phyloP scores from a whole-genome alignment of 2,797 vertebrate species.

The Gymnopithys bicolor region DNA sequence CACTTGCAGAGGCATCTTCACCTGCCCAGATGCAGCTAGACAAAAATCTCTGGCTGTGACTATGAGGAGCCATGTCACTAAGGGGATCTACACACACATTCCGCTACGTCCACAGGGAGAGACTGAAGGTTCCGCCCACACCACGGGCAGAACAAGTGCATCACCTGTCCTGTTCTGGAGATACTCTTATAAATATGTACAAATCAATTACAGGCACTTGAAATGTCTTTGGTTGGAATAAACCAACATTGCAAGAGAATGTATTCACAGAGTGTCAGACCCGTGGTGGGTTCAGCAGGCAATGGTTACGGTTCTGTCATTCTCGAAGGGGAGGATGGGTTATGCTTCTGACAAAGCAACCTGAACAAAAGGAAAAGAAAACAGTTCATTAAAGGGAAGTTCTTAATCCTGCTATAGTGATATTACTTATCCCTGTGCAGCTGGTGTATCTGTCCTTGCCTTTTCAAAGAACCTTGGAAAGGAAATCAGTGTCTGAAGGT shows the following conservation, averaged over 20 bases:
- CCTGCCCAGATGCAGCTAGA: slow-evolving; percentile 37
- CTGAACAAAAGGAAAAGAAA: slow-evolving; percentile 75
- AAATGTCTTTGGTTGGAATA: slow-evolving; percentile 99
- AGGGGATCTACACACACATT: slow-evolving; percentile 58
- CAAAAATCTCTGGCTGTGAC: slow-evolving; percentile 23
- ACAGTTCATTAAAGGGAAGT: slow-evolving; percentile 17
- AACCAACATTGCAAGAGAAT: slow-evolving; percentile 94
- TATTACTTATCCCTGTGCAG: slow-evolving; percentile 27
- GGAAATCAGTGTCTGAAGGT: not conserved
- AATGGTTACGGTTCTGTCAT: slow-evolving; percentile 80
- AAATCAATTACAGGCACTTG: slow-evolving; percentile 99
- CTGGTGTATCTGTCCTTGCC: slow-evolving; percentile 13
- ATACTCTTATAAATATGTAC: slow-evolving; percentile 92
- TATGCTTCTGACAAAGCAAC: slow-evolving; percentile 95
- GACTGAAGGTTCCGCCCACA: slow-evolving; percentile 38
- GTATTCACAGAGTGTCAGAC: slow-evolving; percentile 89
- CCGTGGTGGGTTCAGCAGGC: slow-evolving; percentile 88
- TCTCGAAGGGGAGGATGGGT: slow-evolving; percentile 53
- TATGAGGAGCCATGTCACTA: slow-evolving; percentile 16
- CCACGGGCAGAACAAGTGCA: slow-evolving; percentile 72
- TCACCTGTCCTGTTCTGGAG: slow-evolving; percentile 78
- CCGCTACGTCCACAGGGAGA: slow-evolving; percentile 46
- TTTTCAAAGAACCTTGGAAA: slow-evolving; percentile 31
- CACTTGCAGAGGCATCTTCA: slow-evolving; percentile 50
- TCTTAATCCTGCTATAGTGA: not conserved